Evolutionary conservation across 1,140 invertebrate genomes (phyloP).

Genomic region (Paralvinella palmiformis): DNA sequence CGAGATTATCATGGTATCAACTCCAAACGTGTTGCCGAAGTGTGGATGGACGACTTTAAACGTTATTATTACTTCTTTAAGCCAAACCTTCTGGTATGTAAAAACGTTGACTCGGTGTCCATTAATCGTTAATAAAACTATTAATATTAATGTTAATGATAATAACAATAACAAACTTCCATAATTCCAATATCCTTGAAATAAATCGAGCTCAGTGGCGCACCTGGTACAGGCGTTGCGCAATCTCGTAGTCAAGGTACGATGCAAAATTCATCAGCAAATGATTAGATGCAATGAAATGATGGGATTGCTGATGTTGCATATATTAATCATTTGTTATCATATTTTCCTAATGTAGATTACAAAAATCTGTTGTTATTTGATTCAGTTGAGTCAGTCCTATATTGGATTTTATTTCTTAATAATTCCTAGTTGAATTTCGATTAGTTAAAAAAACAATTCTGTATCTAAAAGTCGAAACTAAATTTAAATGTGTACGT

Average conservation of each 20-base stretch:
- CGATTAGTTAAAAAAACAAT: not conserved
- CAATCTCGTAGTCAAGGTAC: not conserved
- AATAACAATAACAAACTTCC: too few species aligned
- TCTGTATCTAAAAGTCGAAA: not conserved
- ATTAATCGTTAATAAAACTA: too few species aligned
- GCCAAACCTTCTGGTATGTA: constrained; percentile 65
- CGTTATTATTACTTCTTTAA: constrained; percentile 50
- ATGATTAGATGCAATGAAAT: too few species aligned
- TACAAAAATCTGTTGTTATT: too few species aligned
- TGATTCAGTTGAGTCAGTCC: too few species aligned
- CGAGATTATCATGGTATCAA: constrained; percentile 43
- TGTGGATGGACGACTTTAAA: constrained; percentile 90
- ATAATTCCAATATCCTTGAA: not conserved
- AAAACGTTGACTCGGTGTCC: not conserved
- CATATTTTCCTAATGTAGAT: too few species aligned
- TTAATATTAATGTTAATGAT: too few species aligned
- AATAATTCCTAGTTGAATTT: not conserved
- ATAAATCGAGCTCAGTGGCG: not conserved
- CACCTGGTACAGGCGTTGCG: not conserved
- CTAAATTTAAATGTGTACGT: not conserved
- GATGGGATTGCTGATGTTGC: too few species aligned
- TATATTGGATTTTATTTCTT: too few species aligned
- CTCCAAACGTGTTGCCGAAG: constrained; percentile 52
- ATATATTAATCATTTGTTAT: too few species aligned
- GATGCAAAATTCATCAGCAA: not conserved